phyloP scores from a whole-genome alignment of 2,888 invertebrate genomes.

The Chloroclysta siterata region DNA sequence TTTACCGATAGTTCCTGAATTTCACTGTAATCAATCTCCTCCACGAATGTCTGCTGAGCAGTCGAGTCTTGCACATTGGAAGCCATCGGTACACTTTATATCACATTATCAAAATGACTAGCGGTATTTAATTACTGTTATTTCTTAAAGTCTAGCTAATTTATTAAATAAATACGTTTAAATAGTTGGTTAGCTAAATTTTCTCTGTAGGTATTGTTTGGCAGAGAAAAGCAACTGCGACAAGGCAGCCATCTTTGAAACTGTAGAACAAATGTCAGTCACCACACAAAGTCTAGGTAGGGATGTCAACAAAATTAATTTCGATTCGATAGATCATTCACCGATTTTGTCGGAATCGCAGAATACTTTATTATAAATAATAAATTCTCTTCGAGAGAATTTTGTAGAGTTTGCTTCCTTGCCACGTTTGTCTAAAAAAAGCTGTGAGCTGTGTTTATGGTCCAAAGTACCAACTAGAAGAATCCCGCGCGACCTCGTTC shows the following conservation, averaged over 20 bases:
- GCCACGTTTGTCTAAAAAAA: too few species aligned
- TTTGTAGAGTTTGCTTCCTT: too few species aligned
- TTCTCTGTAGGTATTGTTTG: conserved; percentile 78
- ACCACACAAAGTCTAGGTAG: conserved; percentile 42
- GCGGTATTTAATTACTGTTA: conserved; percentile 56
- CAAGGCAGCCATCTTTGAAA: conserved; percentile 83
- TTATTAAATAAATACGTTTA: conserved; percentile 58
- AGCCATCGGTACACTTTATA: conserved; percentile 82
- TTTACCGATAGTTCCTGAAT: conserved; percentile 89
- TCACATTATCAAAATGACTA: conserved; percentile 82
- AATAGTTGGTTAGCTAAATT: conserved; percentile 70
- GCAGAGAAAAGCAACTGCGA: conserved; percentile 82
- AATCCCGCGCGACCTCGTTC: too few species aligned
- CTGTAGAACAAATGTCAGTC: conserved; percentile 61
- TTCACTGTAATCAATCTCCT: conserved; percentile 91
- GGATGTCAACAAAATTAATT: conserved; percentile 29
- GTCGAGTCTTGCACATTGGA: conserved; percentile 81
- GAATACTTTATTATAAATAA: too few species aligned
- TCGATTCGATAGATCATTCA: conserved; percentile 32
- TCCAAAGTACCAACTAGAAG: too few species aligned
- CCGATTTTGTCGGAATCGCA: conserved; percentile 16
- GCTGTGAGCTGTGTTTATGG: too few species aligned
- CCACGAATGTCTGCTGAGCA: conserved; percentile 86
- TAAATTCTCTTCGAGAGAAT: too few species aligned
- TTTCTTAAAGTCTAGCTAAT: conserved; percentile 51